phyloP scores from a whole-genome alignment of 2,797 vertebrate species.

The Schizopygopsis pylzovi region DNA sequence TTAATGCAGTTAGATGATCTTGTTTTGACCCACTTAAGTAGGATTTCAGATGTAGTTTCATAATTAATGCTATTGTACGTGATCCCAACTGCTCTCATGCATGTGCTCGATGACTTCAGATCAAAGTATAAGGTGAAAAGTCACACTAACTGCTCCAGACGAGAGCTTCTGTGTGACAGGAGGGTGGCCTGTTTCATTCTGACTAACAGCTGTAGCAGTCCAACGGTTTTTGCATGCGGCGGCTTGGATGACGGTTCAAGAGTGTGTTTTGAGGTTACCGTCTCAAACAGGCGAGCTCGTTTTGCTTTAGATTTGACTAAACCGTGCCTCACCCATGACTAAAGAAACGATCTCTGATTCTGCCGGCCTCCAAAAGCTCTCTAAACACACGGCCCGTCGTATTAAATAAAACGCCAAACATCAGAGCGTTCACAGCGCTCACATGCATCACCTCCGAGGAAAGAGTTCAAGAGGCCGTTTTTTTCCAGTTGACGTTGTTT shows the following conservation, averaged over 20 bases:
- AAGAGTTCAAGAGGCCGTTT: slow-evolving; percentile 68
- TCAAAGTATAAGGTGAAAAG: not conserved
- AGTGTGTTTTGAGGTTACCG: slow-evolving; percentile 67
- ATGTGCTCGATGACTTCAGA: not conserved
- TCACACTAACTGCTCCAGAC: slow-evolving; percentile 32
- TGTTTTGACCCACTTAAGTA: not conserved
- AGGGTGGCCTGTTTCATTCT: slow-evolving; percentile 63
- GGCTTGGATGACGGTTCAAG: slow-evolving; percentile 64
- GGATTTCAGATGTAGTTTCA: not conserved
- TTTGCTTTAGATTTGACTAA: slow-evolving; percentile 48
- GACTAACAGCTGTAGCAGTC: slow-evolving; percentile 70
- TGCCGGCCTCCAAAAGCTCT: not conserved
- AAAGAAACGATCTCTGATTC: slow-evolving; percentile 28
- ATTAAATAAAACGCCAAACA: slow-evolving; percentile 26
- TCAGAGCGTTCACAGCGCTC: slow-evolving; percentile 6
- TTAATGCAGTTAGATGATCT: not conserved
- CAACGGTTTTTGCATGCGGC: slow-evolving; percentile 65
- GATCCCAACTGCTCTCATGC: not conserved
- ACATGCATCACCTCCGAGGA: slow-evolving; percentile 35
- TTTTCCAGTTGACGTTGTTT: slow-evolving; percentile 77
- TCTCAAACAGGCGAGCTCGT: slow-evolving; percentile 47
- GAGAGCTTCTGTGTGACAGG: slow-evolving; percentile 42
- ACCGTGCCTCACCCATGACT: slow-evolving; percentile 28
- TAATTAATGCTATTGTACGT: not conserved
- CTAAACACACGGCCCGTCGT: not conserved